Evolutionary conservation across 1,140 invertebrate species (phyloP).

Genomic region (Hycleus cichorii): DNA sequence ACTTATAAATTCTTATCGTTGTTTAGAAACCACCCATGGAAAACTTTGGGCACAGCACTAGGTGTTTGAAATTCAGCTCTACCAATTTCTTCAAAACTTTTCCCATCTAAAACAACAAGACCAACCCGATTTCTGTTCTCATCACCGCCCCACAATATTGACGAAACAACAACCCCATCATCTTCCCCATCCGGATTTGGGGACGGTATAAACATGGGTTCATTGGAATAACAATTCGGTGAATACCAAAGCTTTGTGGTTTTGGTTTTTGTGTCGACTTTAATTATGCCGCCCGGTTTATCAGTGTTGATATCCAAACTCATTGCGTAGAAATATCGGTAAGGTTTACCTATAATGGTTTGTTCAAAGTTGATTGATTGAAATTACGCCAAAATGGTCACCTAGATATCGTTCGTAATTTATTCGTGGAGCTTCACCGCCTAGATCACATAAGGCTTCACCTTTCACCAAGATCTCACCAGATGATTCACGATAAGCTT

Average conservation of each 20-base stretch:
- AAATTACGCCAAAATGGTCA: conserved; percentile 8
- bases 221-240: conserved; percentile 68
- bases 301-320: conserved; percentile 76
- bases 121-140: conserved; percentile 51
- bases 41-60: conserved; percentile 67
- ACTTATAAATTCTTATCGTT: neutral
- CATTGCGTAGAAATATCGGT: conserved; percentile 84
- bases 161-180: conserved; percentile 64
- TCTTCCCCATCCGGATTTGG: conserved; percentile 59
- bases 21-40: conserved; percentile 70
- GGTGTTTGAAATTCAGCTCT: conserved; percentile 60
- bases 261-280: conserved; percentile 64
- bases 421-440: conserved; percentile 77
- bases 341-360: conserved; percentile 48
- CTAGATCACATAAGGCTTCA: conserved; percentile 62
- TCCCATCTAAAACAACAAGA: conserved; percentile 62
- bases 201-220: conserved; percentile 75
- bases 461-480: conserved; percentile 52
- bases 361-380: too few species aligned
- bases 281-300: conserved; percentile 61
- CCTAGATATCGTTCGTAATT: conserved; percentile 65
- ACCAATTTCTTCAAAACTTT: conserved; percentile 57
- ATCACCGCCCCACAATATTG: conserved; percentile 58
- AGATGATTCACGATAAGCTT: conserved; percentile 45
- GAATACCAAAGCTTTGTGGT: conserved; percentile 65